These are phyloP conservation scores for Artemia sinica DNA, from an alignment of 2,888 invertebrate genomes.

Conservation along the genomic window DNA sequence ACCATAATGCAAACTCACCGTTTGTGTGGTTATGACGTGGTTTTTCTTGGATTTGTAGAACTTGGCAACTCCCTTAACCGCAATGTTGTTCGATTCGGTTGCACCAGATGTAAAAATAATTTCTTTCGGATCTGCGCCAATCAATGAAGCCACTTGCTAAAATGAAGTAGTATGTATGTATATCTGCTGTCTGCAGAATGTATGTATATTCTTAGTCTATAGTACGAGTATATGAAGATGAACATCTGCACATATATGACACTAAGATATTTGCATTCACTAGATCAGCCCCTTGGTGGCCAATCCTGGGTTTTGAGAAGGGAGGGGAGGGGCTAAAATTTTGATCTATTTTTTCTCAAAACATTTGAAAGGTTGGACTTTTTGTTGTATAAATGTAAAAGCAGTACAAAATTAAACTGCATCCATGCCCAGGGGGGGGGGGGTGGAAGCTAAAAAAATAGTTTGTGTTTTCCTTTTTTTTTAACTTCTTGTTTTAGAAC, in stretches of 20 bases:
- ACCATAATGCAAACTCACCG: slow-evolving; percentile 35
- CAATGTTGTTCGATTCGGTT: slow-evolving; percentile 94
- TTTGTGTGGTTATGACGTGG: slow-evolving; percentile 92
- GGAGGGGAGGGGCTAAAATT: too few relatives aligned
- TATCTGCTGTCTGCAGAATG: slow-evolving; percentile 13
- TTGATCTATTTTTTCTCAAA: too few relatives aligned
- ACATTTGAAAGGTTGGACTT: too few relatives aligned
- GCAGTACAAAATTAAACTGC: too few relatives aligned
- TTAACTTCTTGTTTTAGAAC: too few relatives aligned
- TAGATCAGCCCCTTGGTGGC: too few relatives aligned
- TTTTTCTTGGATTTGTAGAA: slow-evolving; percentile 86
- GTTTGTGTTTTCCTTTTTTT: too few relatives aligned
- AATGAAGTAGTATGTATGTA: slow-evolving; percentile 23
- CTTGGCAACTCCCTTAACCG: slow-evolving; percentile 86
- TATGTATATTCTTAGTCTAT: not conserved
- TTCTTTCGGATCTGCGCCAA: slow-evolving; percentile 88
- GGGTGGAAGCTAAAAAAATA: too few relatives aligned
- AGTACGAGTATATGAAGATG: not conserved
- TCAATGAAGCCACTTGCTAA: slow-evolving; percentile 65
- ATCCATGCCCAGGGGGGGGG: too few relatives aligned
- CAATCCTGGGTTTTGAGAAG: too few relatives aligned
- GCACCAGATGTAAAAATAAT: slow-evolving; percentile 97
- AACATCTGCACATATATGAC: not conserved
- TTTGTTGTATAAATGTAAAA: too few relatives aligned
- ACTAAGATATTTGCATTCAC: not conserved